These are phyloP conservation scores for Rhea pennata DNA, from an alignment of 2,113 vertebrate species.

Conservation along the genomic window DNA sequence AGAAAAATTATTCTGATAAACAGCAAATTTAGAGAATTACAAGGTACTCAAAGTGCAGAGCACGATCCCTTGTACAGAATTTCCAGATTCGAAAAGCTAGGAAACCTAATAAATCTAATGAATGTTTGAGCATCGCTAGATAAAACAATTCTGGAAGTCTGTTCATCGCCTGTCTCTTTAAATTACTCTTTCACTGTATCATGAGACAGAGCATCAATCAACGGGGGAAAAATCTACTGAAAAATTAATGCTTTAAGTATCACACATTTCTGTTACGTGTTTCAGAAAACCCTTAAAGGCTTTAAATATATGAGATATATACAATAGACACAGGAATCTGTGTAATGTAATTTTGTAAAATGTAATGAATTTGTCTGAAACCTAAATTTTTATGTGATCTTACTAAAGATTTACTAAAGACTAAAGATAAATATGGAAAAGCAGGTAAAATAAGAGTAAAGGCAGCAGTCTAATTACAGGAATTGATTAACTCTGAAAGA, in stretches of 20 bases:
- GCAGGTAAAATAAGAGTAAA: background rate
- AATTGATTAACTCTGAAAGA: background rate
- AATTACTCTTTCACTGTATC: background rate
- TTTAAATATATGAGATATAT: background rate
- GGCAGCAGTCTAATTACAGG: background rate
- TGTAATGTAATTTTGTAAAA: background rate
- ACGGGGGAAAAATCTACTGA: background rate
- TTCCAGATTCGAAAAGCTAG: background rate
- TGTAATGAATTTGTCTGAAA: background rate
- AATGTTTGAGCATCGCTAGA: background rate
- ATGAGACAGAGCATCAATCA: background rate
- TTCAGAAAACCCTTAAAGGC: background rate
- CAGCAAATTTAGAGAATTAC: background rate
- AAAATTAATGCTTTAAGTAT: slow-evolving; percentile 6
- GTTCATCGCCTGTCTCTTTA: background rate
- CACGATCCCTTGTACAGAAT: background rate
- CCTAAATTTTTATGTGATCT: rapidly evolving
- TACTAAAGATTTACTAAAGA: background rate
- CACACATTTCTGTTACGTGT: background rate
- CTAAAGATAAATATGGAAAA: background rate
- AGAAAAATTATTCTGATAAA: background rate
- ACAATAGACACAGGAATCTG: background rate
- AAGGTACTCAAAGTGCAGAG: background rate
- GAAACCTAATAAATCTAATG: background rate
- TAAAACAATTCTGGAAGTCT: background rate